Evolutionary conservation across 2,797 vertebrate genomes (phyloP), one percentile per base, ranked within the genome.

Genomic region (Etheostoma nigrum): DNA sequence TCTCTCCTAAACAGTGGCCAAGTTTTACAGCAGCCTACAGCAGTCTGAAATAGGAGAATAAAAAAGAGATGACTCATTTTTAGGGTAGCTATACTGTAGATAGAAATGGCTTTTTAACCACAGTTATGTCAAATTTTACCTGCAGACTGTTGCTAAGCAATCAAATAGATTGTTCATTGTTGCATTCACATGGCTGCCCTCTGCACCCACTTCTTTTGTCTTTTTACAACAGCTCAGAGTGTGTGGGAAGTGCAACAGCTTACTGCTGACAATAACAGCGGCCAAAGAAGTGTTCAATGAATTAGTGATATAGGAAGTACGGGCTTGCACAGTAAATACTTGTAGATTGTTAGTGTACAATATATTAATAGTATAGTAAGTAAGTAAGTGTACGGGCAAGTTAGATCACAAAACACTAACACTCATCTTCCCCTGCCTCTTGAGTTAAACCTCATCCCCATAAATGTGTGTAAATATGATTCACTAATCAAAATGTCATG

Each of bases 91-190:
- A 23, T 48, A 36, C 51, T 19, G 23, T 48, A 36, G 36, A 76
- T 51, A 21, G 33, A 40, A 70, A 57, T 9, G 6, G 23, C 52
- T 48, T 68, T 49, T 76, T 42, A 68, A 60, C 75, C 47, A 51
- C 52, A 11, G 36, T 40, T 40, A 40, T 40, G 36, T 40, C 36
- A 40, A 11, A 40, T 44, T 73, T 79, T 40, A 73, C 65, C 65
- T 52, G 14, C 54, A 83, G 60, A 68, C 63, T 69, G 81, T 85
- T 81, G 67, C 63, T 77, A 73, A 77, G 68, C 59, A 54, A 66
- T 86, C 67, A 76, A 42, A 67, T 8, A 51, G 52, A 53, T 40
- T 42, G 40, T 57, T 71, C 62, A 30, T 45, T 25, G 18, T 15
- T 44, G 53, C 8, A 9, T 68, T 58, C 30, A 23, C 62, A 49